These are phyloP conservation scores for Ectropis grisescens DNA, from an alignment of 1,140 invertebrate species.

Conservation along the genomic window DNA sequence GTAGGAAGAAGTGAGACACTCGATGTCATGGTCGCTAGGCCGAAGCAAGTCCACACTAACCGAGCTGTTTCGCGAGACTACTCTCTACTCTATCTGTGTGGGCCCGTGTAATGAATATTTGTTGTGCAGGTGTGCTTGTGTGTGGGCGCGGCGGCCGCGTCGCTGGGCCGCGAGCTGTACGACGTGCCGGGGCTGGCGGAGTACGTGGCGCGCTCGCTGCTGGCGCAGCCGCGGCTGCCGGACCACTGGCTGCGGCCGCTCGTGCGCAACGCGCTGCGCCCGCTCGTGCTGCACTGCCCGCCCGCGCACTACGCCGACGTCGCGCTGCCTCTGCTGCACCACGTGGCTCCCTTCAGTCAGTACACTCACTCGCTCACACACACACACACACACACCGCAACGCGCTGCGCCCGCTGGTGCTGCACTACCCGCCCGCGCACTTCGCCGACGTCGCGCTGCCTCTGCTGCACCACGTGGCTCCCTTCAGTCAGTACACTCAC, in stretches of 20 bases:
- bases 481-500: too few relatives aligned
- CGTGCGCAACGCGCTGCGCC: slow-evolving; percentile 87
- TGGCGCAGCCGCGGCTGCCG: slow-evolving; percentile 82
- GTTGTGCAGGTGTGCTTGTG: slow-evolving; percentile 41
- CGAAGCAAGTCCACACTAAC: too few relatives aligned
- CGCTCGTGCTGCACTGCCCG: slow-evolving; percentile 88
- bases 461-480: too few relatives aligned
- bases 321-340: slow-evolving; percentile 82
- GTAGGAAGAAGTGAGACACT: too few relatives aligned
- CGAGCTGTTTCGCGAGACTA: too few relatives aligned
- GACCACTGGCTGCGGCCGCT: slow-evolving; percentile 87
- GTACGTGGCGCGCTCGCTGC: slow-evolving; percentile 75
- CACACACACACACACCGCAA: too few relatives aligned
- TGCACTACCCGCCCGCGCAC: too few relatives aligned
- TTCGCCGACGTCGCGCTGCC: too few relatives aligned
- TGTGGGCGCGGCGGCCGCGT: slow-evolving; percentile 77
- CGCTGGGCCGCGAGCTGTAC: slow-evolving; percentile 87
- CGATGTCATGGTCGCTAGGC: too few relatives aligned
- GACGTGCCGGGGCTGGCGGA: slow-evolving; percentile 74
- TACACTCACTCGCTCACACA: too few relatives aligned
- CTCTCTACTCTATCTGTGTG: too few relatives aligned
- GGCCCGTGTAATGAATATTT: not conserved
- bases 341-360: slow-evolving; percentile 82
- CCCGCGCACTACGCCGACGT: slow-evolving; percentile 81
- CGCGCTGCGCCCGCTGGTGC: too few relatives aligned